Conservation (phyloP, 2,797 vertebrate genomes). For the Rhinichthys osculus region DNA sequence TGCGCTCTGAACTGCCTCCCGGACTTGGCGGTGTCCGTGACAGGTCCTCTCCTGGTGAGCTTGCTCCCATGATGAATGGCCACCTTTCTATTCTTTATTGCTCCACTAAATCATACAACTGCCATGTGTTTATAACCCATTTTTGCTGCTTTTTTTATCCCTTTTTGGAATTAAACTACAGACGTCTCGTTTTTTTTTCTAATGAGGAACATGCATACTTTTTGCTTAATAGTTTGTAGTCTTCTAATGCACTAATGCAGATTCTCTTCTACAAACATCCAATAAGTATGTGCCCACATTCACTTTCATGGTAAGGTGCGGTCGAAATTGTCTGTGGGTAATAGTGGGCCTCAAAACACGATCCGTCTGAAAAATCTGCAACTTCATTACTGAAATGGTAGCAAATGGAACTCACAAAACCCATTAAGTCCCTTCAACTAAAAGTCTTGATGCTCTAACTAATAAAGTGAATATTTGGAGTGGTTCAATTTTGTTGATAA, state of each 20-base stretch:
- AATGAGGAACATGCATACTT: conserved; percentile 56
- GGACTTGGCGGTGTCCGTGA: conserved; percentile 76
- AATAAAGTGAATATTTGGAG: conserved; percentile 48
- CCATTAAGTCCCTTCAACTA: conserved; percentile 25
- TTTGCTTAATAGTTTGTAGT: conserved; percentile 45
- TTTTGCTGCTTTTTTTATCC: conserved; percentile 76
- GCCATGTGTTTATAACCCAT: conserved; percentile 82
- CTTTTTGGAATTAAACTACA: conserved; percentile 75
- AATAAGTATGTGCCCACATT: neutral
- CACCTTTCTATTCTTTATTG: conserved; percentile 83
- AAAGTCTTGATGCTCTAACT: conserved; percentile 31
- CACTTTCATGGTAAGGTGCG: neutral
- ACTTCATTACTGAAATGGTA: conserved; percentile 23
- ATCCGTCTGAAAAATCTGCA: conserved; percentile 4
- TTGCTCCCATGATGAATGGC: conserved; percentile 79
- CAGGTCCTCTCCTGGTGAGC: conserved; percentile 81
- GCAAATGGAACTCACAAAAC: conserved; percentile 33
- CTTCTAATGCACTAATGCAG: conserved; percentile 60
- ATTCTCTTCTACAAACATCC: conserved; percentile 58
- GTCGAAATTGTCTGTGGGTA: neutral
- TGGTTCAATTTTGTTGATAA: conserved; percentile 41
- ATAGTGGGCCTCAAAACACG: conserved; percentile 23
- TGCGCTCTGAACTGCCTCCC: conserved; percentile 65
- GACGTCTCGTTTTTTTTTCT: conserved; percentile 62
- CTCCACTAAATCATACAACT: conserved; percentile 83